Conservation (phyloP, 2,888 invertebrate genomes). For the Stictocephala bisonia region DNA sequence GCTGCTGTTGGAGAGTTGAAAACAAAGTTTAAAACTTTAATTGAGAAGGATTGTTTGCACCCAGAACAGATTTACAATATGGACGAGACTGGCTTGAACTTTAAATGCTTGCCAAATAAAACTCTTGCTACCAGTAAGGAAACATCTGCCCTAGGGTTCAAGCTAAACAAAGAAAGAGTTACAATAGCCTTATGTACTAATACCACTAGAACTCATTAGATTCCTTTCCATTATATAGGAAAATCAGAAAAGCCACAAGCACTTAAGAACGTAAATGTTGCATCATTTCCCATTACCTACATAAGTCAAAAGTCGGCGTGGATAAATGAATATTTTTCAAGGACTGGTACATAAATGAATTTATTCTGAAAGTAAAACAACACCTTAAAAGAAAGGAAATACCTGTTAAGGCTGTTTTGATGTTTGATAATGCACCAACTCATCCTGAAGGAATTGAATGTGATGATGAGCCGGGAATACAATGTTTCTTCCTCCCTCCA, state of each 20-base stretch:
- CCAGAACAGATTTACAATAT: background rate
- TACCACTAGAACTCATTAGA: slow-evolving; percentile 34
- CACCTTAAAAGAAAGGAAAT: slow-evolving; percentile 29
- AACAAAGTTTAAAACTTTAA: slow-evolving; percentile 9
- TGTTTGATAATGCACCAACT: slow-evolving; percentile 50
- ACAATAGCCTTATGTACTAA: slow-evolving; percentile 41
- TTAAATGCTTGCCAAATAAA: background rate
- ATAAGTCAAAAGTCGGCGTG: slow-evolving; percentile 44
- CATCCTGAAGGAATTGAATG: slow-evolving; percentile 45
- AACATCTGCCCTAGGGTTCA: slow-evolving; percentile 5
- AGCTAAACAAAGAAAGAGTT: slow-evolving; percentile 25
- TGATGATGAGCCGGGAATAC: background rate
- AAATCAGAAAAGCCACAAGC: slow-evolving; percentile 48
- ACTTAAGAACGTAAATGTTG: slow-evolving; percentile 45
- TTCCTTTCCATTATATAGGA: slow-evolving; percentile 45
- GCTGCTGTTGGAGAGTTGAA: slow-evolving; percentile 31
- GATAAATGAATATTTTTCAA: slow-evolving; percentile 48
- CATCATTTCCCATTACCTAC: slow-evolving; percentile 43
- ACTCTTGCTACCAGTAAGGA: slow-evolving; percentile 32
- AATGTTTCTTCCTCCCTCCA: slow-evolving; percentile 51
- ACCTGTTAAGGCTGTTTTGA: slow-evolving; percentile 49
- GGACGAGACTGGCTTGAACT: slow-evolving; percentile 31
- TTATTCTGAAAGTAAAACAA: no score
- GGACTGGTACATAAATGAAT: no score
- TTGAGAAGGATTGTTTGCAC: background rate